These are phyloP conservation scores for Stigmatopora argus DNA, from an alignment of 2,113 vertebrate species.

Conservation along the genomic window DNA sequence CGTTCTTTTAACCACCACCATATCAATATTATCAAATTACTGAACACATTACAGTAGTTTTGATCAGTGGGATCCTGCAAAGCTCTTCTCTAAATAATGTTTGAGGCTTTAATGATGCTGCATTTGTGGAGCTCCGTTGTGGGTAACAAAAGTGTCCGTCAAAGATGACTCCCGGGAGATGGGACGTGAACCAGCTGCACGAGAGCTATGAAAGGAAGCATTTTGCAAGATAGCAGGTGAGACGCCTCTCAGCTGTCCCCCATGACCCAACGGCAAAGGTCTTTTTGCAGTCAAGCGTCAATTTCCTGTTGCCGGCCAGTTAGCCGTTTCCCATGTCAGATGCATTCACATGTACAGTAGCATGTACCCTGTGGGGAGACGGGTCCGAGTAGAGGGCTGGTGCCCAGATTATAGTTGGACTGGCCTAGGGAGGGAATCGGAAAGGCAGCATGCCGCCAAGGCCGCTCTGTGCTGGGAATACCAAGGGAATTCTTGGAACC, in stretches of 20 bases:
- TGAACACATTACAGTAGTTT: neutral
- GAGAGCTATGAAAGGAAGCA: slow-evolving; percentile 38
- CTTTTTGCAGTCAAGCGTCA: neutral
- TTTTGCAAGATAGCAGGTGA: slow-evolving; percentile 62
- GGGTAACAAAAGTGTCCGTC: slow-evolving; percentile 52
- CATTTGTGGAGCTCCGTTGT: neutral
- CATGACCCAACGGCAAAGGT: slow-evolving; percentile 10
- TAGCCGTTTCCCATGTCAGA: neutral
- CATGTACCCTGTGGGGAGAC: slow-evolving; percentile 38
- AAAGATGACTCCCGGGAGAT: slow-evolving; percentile 20
- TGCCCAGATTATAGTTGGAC: slow-evolving; percentile 59
- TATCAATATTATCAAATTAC: neutral
- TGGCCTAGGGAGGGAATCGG: slow-evolving; percentile 55
- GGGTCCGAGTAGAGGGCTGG: slow-evolving; percentile 19
- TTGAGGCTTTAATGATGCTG: neutral
- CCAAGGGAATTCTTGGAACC: slow-evolving; percentile 72
- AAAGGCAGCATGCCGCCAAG: slow-evolving; percentile 61
- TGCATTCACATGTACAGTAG: slow-evolving; percentile 28
- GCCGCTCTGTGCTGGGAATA: slow-evolving; percentile 70
- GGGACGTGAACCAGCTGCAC: slow-evolving; percentile 55
- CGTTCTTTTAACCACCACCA: neutral
- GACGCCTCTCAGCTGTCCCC: slow-evolving; percentile 42
- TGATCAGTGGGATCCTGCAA: neutral
- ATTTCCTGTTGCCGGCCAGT: neutral
- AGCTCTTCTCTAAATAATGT: neutral